Evolutionary conservation across 2,113 vertebrate species (phyloP), one percentile per base, ranked within the genome.

Genomic region (Egretta garzetta): DNA sequence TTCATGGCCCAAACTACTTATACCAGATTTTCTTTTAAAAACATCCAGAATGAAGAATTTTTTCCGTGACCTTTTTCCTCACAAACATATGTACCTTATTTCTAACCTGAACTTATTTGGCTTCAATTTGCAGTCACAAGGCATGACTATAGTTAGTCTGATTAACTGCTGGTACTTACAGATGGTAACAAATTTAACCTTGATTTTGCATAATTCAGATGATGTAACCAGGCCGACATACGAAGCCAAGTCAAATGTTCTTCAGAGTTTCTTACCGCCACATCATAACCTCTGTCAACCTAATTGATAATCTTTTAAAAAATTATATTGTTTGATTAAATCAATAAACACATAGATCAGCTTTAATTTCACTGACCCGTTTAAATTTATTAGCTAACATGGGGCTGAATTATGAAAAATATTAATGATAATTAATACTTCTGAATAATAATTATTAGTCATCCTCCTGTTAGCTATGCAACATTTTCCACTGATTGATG

Each of bases 11-110:
- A n/a, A 81, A 86, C 32, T 45, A 75, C 13, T 89, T 84, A 89
- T 14, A 49, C 22, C 53, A 77, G 5, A 75, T 87, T 92, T 84
- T 92, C 83, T 80, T 89, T 91, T 60, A 68, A 93, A 92, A 95
- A 92, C 47, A 92, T 81, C 27, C 83, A 91, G 33, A 26, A 75
- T 41, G 35, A 58, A 85, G 53, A 85, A 16, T 56, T 81, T 90
- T 88, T 93, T 90, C 79, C 80, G 80, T 56, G 8, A 91, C 43
- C 49, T 84, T 85, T 5, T 55, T 94, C 50, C 41, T 32, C n/a
- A 92, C 71, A 87, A 92, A 91, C 70, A 76, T 70, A 81, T 73
- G 94, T 62, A 91, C 64, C 62, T 94, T 94, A 82, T 94, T 96
- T 81, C 49, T 62, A 94, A 89, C 33, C 62, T 67, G 83, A 84